Evolutionary conservation across 2,888 invertebrate genomes (phyloP), one percentile per base, ranked within the genome.

Genomic region (Neoitamus cyanurus): DNA sequence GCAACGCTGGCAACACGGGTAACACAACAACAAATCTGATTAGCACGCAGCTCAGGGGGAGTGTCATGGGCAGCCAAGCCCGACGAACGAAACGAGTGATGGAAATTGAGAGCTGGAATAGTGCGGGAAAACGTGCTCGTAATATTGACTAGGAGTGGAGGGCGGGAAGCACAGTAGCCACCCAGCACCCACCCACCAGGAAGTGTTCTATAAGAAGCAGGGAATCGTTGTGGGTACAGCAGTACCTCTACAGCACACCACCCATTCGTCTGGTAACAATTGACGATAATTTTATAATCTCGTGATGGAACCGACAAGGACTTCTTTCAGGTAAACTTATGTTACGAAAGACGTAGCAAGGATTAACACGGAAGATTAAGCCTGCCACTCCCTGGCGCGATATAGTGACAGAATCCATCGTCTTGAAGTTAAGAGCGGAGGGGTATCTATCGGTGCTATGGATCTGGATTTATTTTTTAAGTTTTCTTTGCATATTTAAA

Each of bases 21-120:
- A 72, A n/a, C 15, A 73, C 58, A 58, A 20, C 25, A 20, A 36
- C 28, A 80, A 80, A 58, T 80, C 78, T 48, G 11, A 31, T 80
- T 80, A 80, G 31, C 34, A 30, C 30, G 31, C 28, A 48, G 9
- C 31, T 25, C 20, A 37, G 15, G 78, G 34, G 48, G n/a, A 25
- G 75, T 28, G 25, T 31, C 58, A 75, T 48, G 48, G 42, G 25
- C 75, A 75, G 28, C 75, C n/a, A 48, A 31, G 34, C 31, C 78
- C 11, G 78, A 58, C 78, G 46, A 20, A 58, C 11, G 34, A 34
- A 34, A 5, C 4, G 9, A 34, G 20, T 48, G 78, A 80, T 58
- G 31, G 58, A 34, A 80, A 80, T 58, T 58, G 30, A 58, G 58
- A 80, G 58, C 58, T 58, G 20, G 78, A 58, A 31, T 0, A 58